phyloP scores from a whole-genome alignment of 2,888 invertebrate genomes.

The Catocala fraxini region DNA sequence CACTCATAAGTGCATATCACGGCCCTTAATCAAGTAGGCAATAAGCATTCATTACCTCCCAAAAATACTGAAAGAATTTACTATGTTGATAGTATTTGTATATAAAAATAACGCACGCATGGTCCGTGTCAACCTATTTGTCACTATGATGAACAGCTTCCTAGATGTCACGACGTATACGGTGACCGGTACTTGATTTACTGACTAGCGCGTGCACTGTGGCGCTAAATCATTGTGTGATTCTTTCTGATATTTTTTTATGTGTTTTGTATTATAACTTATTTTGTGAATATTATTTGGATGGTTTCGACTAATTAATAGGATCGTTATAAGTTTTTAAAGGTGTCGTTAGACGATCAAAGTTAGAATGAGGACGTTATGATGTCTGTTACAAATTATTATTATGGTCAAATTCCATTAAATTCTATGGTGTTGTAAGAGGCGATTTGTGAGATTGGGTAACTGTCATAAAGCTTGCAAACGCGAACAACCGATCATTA shows the following conservation, averaged over 20 bases:
- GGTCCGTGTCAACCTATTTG: slow-evolving; percentile 57
- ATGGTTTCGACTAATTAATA: slow-evolving; percentile 19
- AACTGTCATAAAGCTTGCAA: background rate
- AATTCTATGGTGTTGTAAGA: background rate
- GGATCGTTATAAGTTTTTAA: slow-evolving; percentile 14
- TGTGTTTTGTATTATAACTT: slow-evolving; percentile 15
- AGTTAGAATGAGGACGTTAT: slow-evolving; percentile 13
- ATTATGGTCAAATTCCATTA: slow-evolving; percentile 8
- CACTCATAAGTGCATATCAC: slow-evolving; percentile 18
- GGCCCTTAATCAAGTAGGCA: slow-evolving; percentile 42
- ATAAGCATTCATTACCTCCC: slow-evolving; percentile 45
- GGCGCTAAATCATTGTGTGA: slow-evolving; percentile 48
- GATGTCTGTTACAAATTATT: slow-evolving; percentile 8
- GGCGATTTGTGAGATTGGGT: background rate
- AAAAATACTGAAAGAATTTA: slow-evolving; percentile 43
- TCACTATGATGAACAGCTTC: slow-evolving; percentile 63
- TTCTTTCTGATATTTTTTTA: slow-evolving; percentile 26
- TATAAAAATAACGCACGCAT: slow-evolving; percentile 59
- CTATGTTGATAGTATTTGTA: slow-evolving; percentile 54
- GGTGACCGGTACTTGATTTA: slow-evolving; percentile 54
- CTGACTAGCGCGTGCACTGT: slow-evolving; percentile 50
- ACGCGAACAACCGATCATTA: background rate
- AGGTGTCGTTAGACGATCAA: slow-evolving; percentile 21
- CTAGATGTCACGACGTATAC: slow-evolving; percentile 55
- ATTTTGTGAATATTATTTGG: slow-evolving; percentile 17